Percentiles rank a stretch among this genome's conserved stretches.
These are phyloP conservation scores for Paramuricea clavata DNA, from an alignment of 92 coral and sea anemone genomes.

Conservation along the genomic window DNA sequence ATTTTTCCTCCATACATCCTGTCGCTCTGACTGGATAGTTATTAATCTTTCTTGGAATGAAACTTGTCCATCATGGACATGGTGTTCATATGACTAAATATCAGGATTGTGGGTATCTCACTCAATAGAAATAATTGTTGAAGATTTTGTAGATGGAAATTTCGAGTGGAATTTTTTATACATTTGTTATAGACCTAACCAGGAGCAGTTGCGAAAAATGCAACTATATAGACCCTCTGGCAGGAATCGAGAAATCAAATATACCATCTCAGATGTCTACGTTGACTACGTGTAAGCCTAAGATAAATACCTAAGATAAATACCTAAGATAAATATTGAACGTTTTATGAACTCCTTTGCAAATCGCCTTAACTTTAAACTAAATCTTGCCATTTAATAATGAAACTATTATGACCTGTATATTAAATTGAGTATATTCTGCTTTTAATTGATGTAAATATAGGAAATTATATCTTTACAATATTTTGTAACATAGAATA, in stretches of 20 bases:
- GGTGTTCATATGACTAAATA: neutral
- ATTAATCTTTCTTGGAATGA: neutral
- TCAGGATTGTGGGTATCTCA: no score
- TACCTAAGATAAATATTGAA: slow-evolving; percentile 15
- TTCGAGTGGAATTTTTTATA: no score
- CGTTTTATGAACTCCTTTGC: neutral
- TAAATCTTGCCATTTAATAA: neutral
- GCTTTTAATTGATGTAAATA: slow-evolving; percentile 3
- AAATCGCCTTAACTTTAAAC: neutral
- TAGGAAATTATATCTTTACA: neutral
- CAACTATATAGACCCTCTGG: no score
- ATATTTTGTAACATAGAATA: neutral
- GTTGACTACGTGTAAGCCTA: no score
- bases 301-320: no score
- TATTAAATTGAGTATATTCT: neutral
- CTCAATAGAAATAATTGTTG: no score
- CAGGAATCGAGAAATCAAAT: no score
- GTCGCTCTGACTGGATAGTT: neutral
- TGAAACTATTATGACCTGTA: neutral
- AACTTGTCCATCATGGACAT: no score
- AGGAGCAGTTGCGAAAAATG: no score
- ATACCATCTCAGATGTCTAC: no score
- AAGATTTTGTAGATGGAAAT: no score
- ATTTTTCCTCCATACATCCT: neutral
- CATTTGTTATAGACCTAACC: no score